Evolutionary conservation across 2,888 invertebrate species (phyloP).

Genomic region (Rotaria sp.): DNA sequence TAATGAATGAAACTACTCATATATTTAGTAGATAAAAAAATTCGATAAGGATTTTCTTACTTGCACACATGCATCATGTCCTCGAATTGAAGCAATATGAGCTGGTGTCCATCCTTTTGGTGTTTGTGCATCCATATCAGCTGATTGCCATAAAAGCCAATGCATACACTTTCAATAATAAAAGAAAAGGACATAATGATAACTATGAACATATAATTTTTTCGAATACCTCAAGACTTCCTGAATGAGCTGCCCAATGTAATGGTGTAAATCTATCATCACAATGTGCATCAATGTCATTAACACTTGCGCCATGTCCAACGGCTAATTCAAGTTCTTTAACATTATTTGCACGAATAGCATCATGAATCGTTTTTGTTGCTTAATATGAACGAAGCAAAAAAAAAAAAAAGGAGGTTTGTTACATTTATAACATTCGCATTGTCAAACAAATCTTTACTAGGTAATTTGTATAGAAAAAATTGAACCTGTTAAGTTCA

Average conservation of each 20-base stretch:
- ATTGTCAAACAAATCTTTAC: too few species aligned
- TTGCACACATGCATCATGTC: conserved; percentile 55
- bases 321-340: conserved; percentile 52
- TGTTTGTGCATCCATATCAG: conserved; percentile 53
- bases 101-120: conserved; percentile 54
- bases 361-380: conserved; percentile 45
- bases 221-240: conserved; percentile 51
- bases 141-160: conserved; percentile 56
- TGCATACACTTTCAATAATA: conserved; percentile 50
- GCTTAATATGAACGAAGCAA: neutral
- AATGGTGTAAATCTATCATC: conserved; percentile 53
- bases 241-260: conserved; percentile 52
- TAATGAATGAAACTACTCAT: neutral
- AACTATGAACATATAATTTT: neutral
- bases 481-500: too few species aligned
- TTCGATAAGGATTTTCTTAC: conserved; percentile 42
- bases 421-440: too few species aligned
- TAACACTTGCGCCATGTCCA: conserved; percentile 54
- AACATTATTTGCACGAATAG: conserved; percentile 48
- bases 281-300: conserved; percentile 50
- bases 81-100: conserved; percentile 54
- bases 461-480: too few species aligned
- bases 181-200: neutral
- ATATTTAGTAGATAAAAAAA: neutral
- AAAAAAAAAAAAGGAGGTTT: too few species aligned